Evolutionary conservation across 2,113 vertebrate species (phyloP).

Genomic region (Smithornis capensis): DNA sequence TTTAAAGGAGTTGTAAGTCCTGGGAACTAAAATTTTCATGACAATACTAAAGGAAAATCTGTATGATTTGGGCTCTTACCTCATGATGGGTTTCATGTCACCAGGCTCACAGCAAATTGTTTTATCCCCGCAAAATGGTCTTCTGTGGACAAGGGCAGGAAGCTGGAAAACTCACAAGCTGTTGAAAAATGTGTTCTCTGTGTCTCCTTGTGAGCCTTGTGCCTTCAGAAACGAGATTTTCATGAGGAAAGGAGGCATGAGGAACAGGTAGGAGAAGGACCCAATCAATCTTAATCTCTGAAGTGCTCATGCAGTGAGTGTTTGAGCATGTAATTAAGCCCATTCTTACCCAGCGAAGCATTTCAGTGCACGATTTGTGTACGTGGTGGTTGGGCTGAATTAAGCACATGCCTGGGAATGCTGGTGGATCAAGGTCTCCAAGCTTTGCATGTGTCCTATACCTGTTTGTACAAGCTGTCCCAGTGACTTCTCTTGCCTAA

Average conservation of each 20-base stretch:
- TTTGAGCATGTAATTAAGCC: slow-evolving; percentile 34
- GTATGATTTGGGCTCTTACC: not conserved
- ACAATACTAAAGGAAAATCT: not conserved
- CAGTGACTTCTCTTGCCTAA: not conserved
- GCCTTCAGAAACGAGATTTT: not conserved
- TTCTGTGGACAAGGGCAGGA: not conserved
- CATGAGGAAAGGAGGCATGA: not conserved
- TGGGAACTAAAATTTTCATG: not conserved
- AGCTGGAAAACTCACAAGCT: not conserved
- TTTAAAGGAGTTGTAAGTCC: not conserved
- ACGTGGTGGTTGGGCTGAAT: not conserved
- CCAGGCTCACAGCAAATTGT: not conserved
- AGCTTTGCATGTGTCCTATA: not conserved
- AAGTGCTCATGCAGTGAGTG: slow-evolving; percentile 14
- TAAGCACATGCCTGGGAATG: not conserved
- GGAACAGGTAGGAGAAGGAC: not conserved
- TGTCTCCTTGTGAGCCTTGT: not conserved
- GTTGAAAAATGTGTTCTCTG: not conserved
- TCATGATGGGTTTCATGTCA: not conserved
- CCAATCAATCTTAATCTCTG: slow-evolving; percentile 44
- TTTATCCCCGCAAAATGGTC: not conserved
- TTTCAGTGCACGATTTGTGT: not conserved
- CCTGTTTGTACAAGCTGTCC: not conserved
- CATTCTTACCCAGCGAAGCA: slow-evolving; percentile 7
- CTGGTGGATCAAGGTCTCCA: not conserved